phyloP scores from a whole-genome alignment of 2,888 invertebrate species.

The Pachydiplax longipennis region DNA sequence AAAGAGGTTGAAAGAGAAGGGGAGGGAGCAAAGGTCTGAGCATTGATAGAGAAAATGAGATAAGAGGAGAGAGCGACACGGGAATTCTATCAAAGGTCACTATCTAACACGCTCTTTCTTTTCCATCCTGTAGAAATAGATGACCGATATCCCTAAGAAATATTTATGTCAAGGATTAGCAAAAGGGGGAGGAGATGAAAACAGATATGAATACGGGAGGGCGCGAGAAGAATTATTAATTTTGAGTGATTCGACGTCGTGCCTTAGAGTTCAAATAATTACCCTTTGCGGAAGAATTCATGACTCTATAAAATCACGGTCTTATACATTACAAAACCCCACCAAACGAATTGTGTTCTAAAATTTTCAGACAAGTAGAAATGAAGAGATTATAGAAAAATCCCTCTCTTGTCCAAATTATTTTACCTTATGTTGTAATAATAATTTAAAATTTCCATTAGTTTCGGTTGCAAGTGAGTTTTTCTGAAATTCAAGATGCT shows the following conservation, averaged over 20 bases:
- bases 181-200: not conserved
- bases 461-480: too few relatives aligned
- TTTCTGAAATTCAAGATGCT: too few relatives aligned
- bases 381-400: too few relatives aligned
- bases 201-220: not conserved
- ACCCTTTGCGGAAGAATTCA: too few relatives aligned
- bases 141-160: not conserved
- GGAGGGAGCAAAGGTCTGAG: not conserved
- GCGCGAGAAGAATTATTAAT: not conserved
- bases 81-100: not conserved
- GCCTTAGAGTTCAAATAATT: not conserved
- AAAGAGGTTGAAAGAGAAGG: not conserved
- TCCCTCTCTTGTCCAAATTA: too few relatives aligned
- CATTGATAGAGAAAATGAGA: conserved; percentile 8
- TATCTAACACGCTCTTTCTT: not conserved
- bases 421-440: too few relatives aligned
- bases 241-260: not conserved
- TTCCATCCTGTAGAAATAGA: not conserved
- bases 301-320: too few relatives aligned
- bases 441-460: too few relatives aligned
- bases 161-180: not conserved
- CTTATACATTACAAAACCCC: too few relatives aligned
- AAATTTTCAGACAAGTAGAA: too few relatives aligned
- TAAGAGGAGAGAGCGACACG: not conserved
- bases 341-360: too few relatives aligned